These are phyloP conservation scores for Heliconius aoede DNA, from an alignment of 2,888 invertebrate genomes.

Conservation along the genomic window DNA sequence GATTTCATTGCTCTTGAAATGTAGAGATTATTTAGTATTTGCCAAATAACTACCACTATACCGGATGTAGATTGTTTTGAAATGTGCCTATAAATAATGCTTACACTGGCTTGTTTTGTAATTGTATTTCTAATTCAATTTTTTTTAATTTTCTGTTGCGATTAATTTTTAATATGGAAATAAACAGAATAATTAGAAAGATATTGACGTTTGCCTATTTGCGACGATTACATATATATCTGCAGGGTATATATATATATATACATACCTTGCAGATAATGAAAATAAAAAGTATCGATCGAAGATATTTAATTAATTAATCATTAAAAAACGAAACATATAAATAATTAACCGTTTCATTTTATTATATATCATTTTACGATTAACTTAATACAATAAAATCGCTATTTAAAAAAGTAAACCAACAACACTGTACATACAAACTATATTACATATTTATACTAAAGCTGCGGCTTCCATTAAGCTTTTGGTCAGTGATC, in stretches of 20 bases:
- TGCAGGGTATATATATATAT: too few species aligned
- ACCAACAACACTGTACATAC: background rate
- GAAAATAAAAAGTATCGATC: too few species aligned
- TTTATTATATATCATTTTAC: background rate
- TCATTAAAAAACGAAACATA: too few species aligned
- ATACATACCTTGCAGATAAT: too few species aligned
- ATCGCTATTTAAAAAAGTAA: background rate
- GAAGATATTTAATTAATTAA: too few species aligned
- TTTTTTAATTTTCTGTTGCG: too few species aligned
- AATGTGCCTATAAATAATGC: slow-evolving; percentile 14
- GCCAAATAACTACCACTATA: slow-evolving; percentile 8
- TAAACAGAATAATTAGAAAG: background rate
- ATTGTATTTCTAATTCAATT: too few species aligned
- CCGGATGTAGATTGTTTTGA: slow-evolving; percentile 1
- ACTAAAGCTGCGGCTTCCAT: slow-evolving; percentile 6
- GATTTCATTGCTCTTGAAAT: slow-evolving; percentile 22
- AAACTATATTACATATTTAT: slow-evolving; percentile 1
- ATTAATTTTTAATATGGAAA: background rate
- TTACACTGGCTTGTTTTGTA: background rate
- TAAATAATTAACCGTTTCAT: too few species aligned
- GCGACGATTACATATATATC: too few species aligned
- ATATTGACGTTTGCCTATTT: too few species aligned
- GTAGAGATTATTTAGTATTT: slow-evolving; percentile 12
- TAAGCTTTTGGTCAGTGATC: slow-evolving; percentile 12
- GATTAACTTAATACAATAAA: background rate